Base-by-base conservation (phyloP, 2,888 invertebrate genomes). In the Phasia obesa region DNA sequence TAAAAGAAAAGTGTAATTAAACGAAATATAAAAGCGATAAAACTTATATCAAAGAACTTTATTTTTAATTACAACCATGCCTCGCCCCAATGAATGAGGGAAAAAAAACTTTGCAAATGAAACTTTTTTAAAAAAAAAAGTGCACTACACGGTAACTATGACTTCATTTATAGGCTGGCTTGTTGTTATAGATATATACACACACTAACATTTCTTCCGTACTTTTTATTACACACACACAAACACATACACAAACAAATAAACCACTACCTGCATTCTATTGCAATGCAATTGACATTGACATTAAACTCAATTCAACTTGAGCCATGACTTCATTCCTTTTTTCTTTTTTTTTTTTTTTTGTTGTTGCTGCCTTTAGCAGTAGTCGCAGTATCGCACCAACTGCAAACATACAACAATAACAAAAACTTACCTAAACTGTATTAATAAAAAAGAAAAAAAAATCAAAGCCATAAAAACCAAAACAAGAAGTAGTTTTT, bases 231-330 rank as follows among this genome's bases (percentile, higher is more conserved):
- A 47, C 21, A 67, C n/a, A 44, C 42, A 42, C 4, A 0, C n/a
- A 47, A n/a, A 67, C n/a, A 44, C 42, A 42, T 7, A 0, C n/a
- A 65, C 21, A 42, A n/a, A 27, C 11, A 47, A 2, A 38, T 23
- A 51, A 21, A 47, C 44, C 65, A 73, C 67, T 79, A 75, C 78
- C 75, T 83, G 79, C 83, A 83, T 71, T 75, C 51, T 49, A 62
- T 49, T 69, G 77, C 65, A 76, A 44, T 57, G 25, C 71, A 67
- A 57, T 73, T 85, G 85, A 78, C 84, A 85, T 85, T 85, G 85
- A 84, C 85, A 85, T 85, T 85, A 85, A 85, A 85, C 85, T 84
- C 75, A 77, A 71, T 84, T 85, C 84, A 84, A 85, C 85, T 84
- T 71, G 77, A 84, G 57, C 84, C 77, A 77, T 78, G 82, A 83